phyloP scores from a whole-genome alignment of 1,140 invertebrate species.

The Lucilia cuprina region DNA sequence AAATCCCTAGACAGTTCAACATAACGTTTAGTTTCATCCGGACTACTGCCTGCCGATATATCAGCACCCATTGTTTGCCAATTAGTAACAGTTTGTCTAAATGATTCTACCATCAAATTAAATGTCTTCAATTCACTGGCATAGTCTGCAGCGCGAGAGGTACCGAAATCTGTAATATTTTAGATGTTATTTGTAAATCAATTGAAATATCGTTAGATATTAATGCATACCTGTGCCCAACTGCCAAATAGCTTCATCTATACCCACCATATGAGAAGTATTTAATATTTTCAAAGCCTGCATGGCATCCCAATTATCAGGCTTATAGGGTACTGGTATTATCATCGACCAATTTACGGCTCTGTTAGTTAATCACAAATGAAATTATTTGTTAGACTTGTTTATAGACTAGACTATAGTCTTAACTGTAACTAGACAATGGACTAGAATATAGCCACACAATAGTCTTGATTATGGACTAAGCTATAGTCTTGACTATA shows the following conservation, averaged over 20 bases:
- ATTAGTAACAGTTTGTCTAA: slow-evolving; percentile 49
- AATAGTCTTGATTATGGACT: too few relatives aligned
- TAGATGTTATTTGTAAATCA: not conserved
- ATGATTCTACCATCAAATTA: slow-evolving; percentile 57
- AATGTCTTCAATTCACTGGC: slow-evolving; percentile 55
- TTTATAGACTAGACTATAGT: too few relatives aligned
- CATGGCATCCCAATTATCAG: slow-evolving; percentile 59
- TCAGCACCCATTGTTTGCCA: slow-evolving; percentile 59
- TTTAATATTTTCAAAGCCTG: slow-evolving; percentile 57
- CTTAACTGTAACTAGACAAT: too few relatives aligned
- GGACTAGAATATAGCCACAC: too few relatives aligned
- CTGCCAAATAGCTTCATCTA: slow-evolving; percentile 59
- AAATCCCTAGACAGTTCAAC: slow-evolving; percentile 56
- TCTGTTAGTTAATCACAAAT: slow-evolving; percentile 5
- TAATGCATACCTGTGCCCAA: slow-evolving; percentile 46
- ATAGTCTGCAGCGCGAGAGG: slow-evolving; percentile 52
- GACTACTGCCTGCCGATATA: slow-evolving; percentile 55
- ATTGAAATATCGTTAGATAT: not conserved
- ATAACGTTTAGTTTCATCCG: slow-evolving; percentile 54
- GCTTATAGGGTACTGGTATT: slow-evolving; percentile 56
- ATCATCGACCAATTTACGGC: slow-evolving; percentile 60
- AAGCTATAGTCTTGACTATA: too few relatives aligned
- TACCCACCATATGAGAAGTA: slow-evolving; percentile 56
- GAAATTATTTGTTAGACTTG: too few relatives aligned
- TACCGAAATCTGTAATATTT: slow-evolving; percentile 48